Evolutionary conservation across 1,140 invertebrate species (phyloP), one percentile per base, ranked within the genome.

Genomic region (Diprion similis): DNA sequence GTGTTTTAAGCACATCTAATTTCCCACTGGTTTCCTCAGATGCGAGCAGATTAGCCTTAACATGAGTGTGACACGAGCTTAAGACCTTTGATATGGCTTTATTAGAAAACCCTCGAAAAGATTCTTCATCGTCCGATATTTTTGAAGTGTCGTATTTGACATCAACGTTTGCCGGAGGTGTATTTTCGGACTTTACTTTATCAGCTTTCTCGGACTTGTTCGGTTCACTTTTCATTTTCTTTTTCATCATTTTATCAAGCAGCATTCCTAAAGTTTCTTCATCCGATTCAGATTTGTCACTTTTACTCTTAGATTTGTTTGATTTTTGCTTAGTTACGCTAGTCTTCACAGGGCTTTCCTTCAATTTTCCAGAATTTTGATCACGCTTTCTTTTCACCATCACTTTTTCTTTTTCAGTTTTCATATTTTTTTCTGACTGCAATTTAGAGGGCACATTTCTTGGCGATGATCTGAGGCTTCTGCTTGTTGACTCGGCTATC

Each of bases 101-200:
- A 71, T 86, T 87, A 0, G 84, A 81, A 75, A 90, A 90, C 45
- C 89, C 89, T n/a, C 87, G 85, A 78, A 90, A 90, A 68, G 85
- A 89, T 76, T 88, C 89, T 68, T 90, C 89, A 10, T 90, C 89
- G 47, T 90, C 89, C 0, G 86, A 88, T 13, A 81, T 78, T 69
- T 87, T 88, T 6, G 78, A 70, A n/a, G 77, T 0, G n/a, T 78
- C 78, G 0, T 48, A 24, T 68, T 79, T 78, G 18, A 46, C 46
- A 17, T 59, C 68, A 9, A 72, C 66, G 46, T 75, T 10, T 45
- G 11, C 8, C 70, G 46, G 46, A 17, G n/a, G 64, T 76, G 15
- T 17, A 46, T 74, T 73, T 10, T 18, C 73, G 47, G 71, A 72
- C 65, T 78, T 74, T 19, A 46, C 76, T 68, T 74, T 59, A 73